Percentiles rank a stretch among this genome's conserved stretches.
phyloP scores from a whole-genome alignment of 2,888 invertebrate species.

The Agrochola macilenta region DNA sequence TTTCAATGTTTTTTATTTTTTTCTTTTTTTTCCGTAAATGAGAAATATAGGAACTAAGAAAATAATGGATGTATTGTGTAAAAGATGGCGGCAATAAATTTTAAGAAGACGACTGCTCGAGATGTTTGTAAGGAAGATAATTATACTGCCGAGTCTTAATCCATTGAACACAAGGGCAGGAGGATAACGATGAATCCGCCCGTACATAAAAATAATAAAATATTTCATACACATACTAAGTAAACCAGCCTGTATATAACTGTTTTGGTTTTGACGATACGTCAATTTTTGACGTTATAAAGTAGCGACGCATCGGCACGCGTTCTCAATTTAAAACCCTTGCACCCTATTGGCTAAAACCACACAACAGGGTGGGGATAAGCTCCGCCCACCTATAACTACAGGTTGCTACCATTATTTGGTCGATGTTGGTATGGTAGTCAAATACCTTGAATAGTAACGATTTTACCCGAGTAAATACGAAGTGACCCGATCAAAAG shows the following conservation, averaged over 20 bases:
- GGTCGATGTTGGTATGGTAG: constrained; percentile 71
- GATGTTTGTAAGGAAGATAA: background rate
- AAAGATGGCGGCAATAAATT: background rate
- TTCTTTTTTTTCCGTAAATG: too few relatives aligned
- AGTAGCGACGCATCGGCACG: constrained; percentile 83
- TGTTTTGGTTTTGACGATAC: constrained; percentile 80
- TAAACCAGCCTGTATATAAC: constrained; percentile 75
- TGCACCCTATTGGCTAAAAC: constrained; percentile 75
- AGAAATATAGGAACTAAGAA: background rate
- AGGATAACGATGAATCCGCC: background rate
- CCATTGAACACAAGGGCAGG: background rate
- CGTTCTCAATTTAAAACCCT: constrained; percentile 80
- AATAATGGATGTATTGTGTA: background rate
- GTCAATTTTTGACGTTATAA: constrained; percentile 82
- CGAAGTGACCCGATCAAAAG: constrained; percentile 51
- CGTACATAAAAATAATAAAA: background rate
- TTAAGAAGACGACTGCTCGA: background rate
- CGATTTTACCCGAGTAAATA: constrained; percentile 46
- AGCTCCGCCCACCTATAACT: constrained; percentile 73
- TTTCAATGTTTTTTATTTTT: background rate
- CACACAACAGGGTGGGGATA: constrained; percentile 60
- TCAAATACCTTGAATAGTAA: constrained; percentile 58
- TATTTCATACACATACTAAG: background rate
- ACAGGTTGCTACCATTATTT: constrained; percentile 75
- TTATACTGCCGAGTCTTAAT: background rate